Conservation (phyloP, 2,797 vertebrate genomes). For the Avahi laniger region DNA sequence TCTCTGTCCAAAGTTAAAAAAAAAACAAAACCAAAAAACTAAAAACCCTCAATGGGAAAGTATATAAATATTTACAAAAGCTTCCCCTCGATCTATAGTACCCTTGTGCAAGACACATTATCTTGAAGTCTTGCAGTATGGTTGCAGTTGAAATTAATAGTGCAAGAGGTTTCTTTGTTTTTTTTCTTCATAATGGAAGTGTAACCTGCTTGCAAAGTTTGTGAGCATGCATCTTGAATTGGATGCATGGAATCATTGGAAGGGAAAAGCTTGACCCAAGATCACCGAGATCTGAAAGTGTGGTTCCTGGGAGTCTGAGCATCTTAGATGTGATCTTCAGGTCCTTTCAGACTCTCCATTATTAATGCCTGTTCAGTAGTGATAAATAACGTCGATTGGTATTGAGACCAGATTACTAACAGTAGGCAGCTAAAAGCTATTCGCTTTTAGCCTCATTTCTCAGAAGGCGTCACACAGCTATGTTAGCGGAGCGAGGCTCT, state of each 20-base stretch:
- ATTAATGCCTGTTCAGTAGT: constrained; percentile 28
- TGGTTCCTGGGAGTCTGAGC: neutral
- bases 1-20: neutral
- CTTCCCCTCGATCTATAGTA: neutral
- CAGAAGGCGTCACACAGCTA: constrained; percentile 34
- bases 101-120: constrained; percentile 39
- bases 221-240: neutral
- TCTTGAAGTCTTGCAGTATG: constrained; percentile 20
- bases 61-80: constrained; percentile 49
- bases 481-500: neutral
- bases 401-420: neutral
- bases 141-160: constrained; percentile 37
- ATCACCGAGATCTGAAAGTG: neutral
- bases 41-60: neutral
- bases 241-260: neutral
- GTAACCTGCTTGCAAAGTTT: neutral
- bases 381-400: constrained; percentile 17
- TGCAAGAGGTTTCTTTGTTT: neutral
- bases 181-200: neutral
- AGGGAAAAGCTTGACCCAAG: neutral
- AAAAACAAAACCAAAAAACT: neutral
- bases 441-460: constrained; percentile 19
- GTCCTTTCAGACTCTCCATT: neutral
- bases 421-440: constrained; percentile 9
- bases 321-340: neutral